Evolutionary conservation across 2,888 invertebrate species (phyloP), one percentile per base, ranked within the genome.

Genomic region (Parnassius smintheus): DNA sequence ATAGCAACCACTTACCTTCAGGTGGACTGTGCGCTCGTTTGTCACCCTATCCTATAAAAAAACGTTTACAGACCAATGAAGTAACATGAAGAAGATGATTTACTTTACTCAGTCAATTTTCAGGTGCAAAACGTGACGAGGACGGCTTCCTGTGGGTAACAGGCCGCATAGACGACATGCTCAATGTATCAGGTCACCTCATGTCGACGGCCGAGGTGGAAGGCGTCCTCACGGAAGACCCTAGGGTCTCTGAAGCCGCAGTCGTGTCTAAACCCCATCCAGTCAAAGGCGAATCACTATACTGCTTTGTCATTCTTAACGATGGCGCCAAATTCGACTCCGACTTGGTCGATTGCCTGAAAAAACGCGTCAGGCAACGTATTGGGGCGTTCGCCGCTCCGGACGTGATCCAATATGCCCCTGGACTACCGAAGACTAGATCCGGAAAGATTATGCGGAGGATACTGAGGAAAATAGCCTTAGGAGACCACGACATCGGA

Each of bases 361-460:
- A 95, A 81, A 94, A 93, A 70, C 86, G 94, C 90, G 98, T 99
- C 1, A 94, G 99, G 55, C 94, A 95, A 71, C 95, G 96, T 75
- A 99, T 99, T 73, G 99, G 99, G 1, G 96, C 99, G 0, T 98
- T 99, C 83, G 99, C 99, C 0, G 95, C 96, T 74, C 99, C 99
- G 0, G 99, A 99, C 81, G 94, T 96, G 48, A 95, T 99, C 64
- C 99, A 99, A 72, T 94, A 97, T 82, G 98, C 99, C 0, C 97
- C 98, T 0, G 96, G 96, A 0, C 91, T 99, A 68, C 99, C 99
- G 0, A 99, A 99, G 88, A 99, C 99, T 0, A 93, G 99, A 56
- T 99, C 99, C 0, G 99, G 99, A 2, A 99, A 99, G 91, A 99
- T 99, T 66, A 99, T 99, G 97, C 94, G 99, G 66, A 94, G 99